Evolutionary conservation across 2,888 invertebrate species (phyloP), one percentile per base, ranked within the genome.

Genomic region (Hyposoter didymator): DNA sequence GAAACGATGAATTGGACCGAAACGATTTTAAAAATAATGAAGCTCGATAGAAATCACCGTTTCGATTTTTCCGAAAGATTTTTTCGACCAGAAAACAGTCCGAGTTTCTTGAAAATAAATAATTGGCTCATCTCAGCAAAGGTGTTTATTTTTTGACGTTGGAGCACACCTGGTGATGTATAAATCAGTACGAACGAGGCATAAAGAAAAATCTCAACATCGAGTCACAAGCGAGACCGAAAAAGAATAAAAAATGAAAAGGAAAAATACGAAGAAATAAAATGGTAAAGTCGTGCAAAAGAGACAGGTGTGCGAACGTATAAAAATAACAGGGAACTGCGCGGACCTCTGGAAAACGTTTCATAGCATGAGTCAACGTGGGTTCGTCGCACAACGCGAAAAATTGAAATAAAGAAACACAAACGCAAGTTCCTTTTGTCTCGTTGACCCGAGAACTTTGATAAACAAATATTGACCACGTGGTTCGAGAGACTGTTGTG

Each of bases 401-500:
- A 69, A 55, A 55, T 43, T 8, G n/a, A 22, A 39, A 43, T 22
- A 43, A 55, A 19, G 19, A 66, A 49, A n/a, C 8, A 45, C 55
- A 17, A 69, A 39, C 39, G n/a, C 8, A n/a, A 17, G 59, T 14
- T 59, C 14, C 22, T 17, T n/a, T 73, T 74, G 67, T 81, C 66
- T 74, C 67, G 55, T 66, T 73, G 49, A 80, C 66, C 35, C 66
- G 67, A 45, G 35, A 67, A 66, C 59, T 28, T 28, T 59, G 1
- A 28, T 35, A 52, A 35, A 49, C 32, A 47, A 69, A 45, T 64
- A 79, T 82, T 85, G 78, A 79, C 82, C 85, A 82, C 35, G 12
- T 52, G 8, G 14, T 2, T 70, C 62, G 43, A 69, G 49, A 5
- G 32, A 45, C 28, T 55, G 39, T 32, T 52, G 45, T n/a, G n/a